Base-by-base conservation (phyloP, 2,113 vertebrate species). In the Calidris pugnax region DNA sequence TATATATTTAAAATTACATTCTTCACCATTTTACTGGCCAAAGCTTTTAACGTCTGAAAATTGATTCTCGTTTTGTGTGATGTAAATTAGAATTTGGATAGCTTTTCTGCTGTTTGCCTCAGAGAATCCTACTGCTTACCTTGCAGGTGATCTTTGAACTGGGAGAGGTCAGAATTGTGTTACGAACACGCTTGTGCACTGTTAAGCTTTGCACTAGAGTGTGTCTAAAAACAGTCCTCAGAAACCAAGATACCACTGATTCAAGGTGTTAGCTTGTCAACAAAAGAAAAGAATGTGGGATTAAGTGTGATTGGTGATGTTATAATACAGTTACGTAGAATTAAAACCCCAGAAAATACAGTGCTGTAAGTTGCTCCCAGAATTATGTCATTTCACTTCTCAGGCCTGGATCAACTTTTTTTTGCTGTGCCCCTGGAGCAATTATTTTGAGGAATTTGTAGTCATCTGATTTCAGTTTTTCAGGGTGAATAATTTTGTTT, bases 391-490 rank as follows among this genome's bases (percentile, higher is more conserved):
- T 72, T 73, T 73, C 13, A 30, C 32, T 84, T 90, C 62, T 77
- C 75, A 43, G 51, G 45, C 24, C 39, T 75, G 39, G 17, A 7
- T 48, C 33, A 87, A 72, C 39, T 72, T 5, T 45, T 93, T 90
- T 48, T 20, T 35, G 9, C 45, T 75, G 14, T 78, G 60, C 14
- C 10, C 9, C 23, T 0, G 0, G 30, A 73, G 32, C 76, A 24
- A 72, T 69, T 94, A 68, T 85, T 78, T 87, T 67, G 59, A 80
- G 75, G 75, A 90, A 86, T 93, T 90, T 77, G 13, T 69, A 85
- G 79, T 74, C 67, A 93, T 55, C 27, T 67, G 82, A 71, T 62
- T 66, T 55, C 26, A 53, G 32, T 60, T 86, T 83, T 94, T 64
- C 13, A 62, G 59, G 32, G 51, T 71, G 67, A 84, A 59, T 69